Evolutionary conservation across 2,888 invertebrate species (phyloP).

Genomic region (Xanthostigma xanthostigma): DNA sequence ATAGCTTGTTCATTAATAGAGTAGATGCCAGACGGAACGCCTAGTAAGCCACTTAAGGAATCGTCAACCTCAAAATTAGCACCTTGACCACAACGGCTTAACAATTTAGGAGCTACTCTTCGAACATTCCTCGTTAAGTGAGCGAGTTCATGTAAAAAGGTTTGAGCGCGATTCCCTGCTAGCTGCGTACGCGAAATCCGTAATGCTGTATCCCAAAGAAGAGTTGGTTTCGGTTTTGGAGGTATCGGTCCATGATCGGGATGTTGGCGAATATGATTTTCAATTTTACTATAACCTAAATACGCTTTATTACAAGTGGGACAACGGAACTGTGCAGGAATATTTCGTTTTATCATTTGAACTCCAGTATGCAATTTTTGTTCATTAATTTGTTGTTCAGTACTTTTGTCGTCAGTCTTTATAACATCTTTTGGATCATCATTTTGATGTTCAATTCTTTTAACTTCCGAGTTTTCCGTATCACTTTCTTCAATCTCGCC

Average conservation of each 20-base stretch:
- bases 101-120: conserved; percentile 22
- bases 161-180: conserved; percentile 19
- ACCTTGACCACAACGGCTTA: conserved; percentile 18
- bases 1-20: conserved; percentile 16
- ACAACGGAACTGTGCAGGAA: conserved; percentile 38
- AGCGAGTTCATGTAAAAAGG: conserved; percentile 25
- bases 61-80: conserved; percentile 22
- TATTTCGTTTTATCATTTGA: conserved; percentile 25
- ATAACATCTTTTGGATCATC: not conserved
- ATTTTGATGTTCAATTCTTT: not conserved
- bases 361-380: conserved; percentile 6
- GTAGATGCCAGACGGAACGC: conserved; percentile 23
- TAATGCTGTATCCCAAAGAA: conserved; percentile 25
- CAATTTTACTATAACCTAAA: conserved; percentile 41
- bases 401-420: not conserved
- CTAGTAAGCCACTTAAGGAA: conserved; percentile 21
- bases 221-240: conserved; percentile 13
- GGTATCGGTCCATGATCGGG: conserved; percentile 40
- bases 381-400: conserved; percentile 15
- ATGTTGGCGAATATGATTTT: conserved; percentile 42
- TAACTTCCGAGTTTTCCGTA: not conserved
- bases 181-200: conserved; percentile 22
- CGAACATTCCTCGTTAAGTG: conserved; percentile 23
- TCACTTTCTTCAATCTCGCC: not conserved
- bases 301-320: conserved; percentile 49